Evolutionary conservation across 2,888 invertebrate genomes (phyloP).

Genomic region (Trypoxylon attenuatum): DNA sequence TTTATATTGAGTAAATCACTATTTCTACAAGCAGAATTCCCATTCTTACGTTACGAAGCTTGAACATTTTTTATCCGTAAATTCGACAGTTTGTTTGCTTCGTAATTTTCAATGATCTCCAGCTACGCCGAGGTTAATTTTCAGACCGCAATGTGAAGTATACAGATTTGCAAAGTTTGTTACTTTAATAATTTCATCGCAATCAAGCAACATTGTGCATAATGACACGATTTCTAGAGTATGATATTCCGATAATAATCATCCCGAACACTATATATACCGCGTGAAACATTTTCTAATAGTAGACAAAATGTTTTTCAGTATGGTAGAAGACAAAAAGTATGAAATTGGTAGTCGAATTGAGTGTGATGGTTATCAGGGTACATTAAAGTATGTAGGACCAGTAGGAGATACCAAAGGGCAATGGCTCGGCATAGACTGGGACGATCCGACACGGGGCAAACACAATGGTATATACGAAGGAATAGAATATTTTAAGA

Average conservation of each 20-base stretch:
- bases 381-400: conserved; percentile 77
- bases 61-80: neutral
- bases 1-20: conserved; percentile 2
- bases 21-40: conserved; percentile 7
- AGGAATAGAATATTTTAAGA: conserved; percentile 87
- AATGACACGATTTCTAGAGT: neutral
- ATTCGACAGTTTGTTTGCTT: conserved; percentile 13
- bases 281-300: too few relatives aligned
- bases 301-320: too few relatives aligned
- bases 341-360: conserved; percentile 75
- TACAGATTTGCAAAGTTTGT: conserved; percentile 14
- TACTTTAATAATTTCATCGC: neutral
- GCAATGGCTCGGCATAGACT: conserved; percentile 95
- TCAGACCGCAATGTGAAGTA: conserved; percentile 32
- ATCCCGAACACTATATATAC: neutral
- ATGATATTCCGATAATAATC: neutral
- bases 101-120: conserved; percentile 42
- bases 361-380: conserved; percentile 75
- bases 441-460: conserved; percentile 92
- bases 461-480: conserved; percentile 94
- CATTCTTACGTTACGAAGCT: conserved; percentile 3
- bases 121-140: conserved; percentile 54
- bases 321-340: conserved; percentile 69
- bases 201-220: conserved; percentile 1
- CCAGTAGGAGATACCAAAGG: conserved; percentile 73